These are phyloP conservation scores for Netelia melanura DNA, from an alignment of 2,888 invertebrate species.

Conservation along the genomic window DNA sequence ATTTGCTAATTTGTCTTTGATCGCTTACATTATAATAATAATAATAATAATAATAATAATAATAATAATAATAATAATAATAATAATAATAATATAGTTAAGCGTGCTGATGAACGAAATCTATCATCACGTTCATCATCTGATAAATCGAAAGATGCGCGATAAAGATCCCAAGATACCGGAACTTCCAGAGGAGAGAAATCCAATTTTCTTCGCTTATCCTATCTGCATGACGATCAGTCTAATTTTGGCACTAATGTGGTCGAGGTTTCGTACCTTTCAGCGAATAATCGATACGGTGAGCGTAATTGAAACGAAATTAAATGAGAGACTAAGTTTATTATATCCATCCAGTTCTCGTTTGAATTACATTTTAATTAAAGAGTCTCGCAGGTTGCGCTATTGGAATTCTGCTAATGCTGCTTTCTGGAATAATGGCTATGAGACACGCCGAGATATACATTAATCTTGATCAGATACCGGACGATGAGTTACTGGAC, in stretches of 20 bases:
- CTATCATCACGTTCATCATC: slow-evolving; percentile 79
- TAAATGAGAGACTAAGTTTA: too few relatives aligned
- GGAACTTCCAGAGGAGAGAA: slow-evolving; percentile 78
- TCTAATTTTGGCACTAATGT: slow-evolving; percentile 68
- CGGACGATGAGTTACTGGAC: slow-evolving; percentile 76
- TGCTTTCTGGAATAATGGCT: slow-evolving; percentile 76
- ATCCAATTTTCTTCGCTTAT: slow-evolving; percentile 77
- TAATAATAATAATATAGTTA: slow-evolving; percentile 61
- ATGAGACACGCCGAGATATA: slow-evolving; percentile 80
- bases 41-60: too few relatives aligned
- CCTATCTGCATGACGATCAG: slow-evolving; percentile 76
- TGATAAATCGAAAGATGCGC: slow-evolving; percentile 65
- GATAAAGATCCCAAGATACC: slow-evolving; percentile 71
- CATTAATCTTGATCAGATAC: slow-evolving; percentile 78
- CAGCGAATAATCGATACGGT: slow-evolving; percentile 67
- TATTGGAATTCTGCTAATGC: slow-evolving; percentile 73
- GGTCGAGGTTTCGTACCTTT: slow-evolving; percentile 67
- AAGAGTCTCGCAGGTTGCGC: slow-evolving; percentile 76
- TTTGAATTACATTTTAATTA: slow-evolving; percentile 54
- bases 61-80: background rate
- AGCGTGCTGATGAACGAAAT: slow-evolving; percentile 69
- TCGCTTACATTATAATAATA: background rate
- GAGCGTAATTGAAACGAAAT: slow-evolving; percentile 45
- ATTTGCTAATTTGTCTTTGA: slow-evolving; percentile 7
- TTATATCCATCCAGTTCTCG: slow-evolving; percentile 26